These are phyloP conservation scores for Crepidodera aurea DNA, from an alignment of 2,888 invertebrate species.

Conservation along the genomic window DNA sequence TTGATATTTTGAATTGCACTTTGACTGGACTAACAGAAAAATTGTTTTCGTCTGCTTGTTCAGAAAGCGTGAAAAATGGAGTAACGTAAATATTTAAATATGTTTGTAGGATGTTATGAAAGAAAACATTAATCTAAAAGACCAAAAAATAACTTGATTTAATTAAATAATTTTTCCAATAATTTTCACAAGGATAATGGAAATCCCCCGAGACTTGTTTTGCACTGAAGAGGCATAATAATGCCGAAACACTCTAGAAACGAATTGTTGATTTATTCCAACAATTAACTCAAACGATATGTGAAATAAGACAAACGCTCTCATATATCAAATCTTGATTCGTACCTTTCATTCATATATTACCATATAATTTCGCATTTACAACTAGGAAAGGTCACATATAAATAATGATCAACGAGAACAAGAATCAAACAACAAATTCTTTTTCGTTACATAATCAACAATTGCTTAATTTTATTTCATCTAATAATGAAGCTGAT, in stretches of 20 bases:
- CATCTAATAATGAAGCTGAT: not conserved
- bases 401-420: not conserved
- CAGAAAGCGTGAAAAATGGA: constrained; percentile 35
- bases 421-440: not conserved
- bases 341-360: constrained; percentile 1
- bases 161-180: too few relatives aligned
- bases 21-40: not conserved
- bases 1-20: too few relatives aligned
- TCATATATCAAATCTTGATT: constrained; percentile 5
- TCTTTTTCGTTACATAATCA: not conserved
- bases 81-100: constrained; percentile 7
- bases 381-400: not conserved
- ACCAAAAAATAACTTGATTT: too few relatives aligned
- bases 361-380: constrained; percentile 3
- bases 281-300: too few relatives aligned
- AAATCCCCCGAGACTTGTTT: too few relatives aligned
- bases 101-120: constrained; percentile 3
- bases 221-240: too few relatives aligned
- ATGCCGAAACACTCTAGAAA: too few relatives aligned
- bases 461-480: constrained; percentile 2
- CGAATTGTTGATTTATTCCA: too few relatives aligned
- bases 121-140: too few relatives aligned
- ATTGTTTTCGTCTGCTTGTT: constrained; percentile 27
- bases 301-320: not conserved
- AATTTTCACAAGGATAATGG: too few relatives aligned